Conservation (phyloP, 2,797 vertebrate species). For the Phylloscopus collybita region DNA sequence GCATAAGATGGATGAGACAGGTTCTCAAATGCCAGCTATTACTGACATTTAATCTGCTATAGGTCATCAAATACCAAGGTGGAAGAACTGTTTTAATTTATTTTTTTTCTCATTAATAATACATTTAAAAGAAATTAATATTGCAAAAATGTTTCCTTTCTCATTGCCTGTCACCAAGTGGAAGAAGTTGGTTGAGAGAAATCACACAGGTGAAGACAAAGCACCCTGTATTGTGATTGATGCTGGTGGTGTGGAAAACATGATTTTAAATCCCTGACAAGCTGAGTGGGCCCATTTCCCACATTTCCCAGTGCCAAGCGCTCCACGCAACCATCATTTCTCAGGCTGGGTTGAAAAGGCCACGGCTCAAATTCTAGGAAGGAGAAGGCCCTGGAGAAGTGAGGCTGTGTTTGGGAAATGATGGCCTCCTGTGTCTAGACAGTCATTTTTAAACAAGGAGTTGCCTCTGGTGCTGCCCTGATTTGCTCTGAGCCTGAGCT, state of each 20-base stretch:
- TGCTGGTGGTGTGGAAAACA: background rate
- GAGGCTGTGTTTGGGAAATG: background rate
- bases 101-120: slow-evolving; percentile 66
- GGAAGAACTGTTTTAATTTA: slow-evolving; percentile 57
- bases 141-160: background rate
- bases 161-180: background rate
- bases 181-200: background rate
- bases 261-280: background rate
- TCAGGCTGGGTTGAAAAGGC: background rate
- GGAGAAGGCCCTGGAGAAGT: background rate
- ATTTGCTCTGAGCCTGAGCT: background rate
- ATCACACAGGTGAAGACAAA: background rate
- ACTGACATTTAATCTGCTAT: slow-evolving; percentile 72
- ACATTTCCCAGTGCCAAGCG: background rate
- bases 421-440: background rate
- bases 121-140: slow-evolving; percentile 40
- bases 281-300: background rate
- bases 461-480: background rate
- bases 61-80: slow-evolving; percentile 73
- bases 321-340: background rate
- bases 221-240: background rate
- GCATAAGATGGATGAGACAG: slow-evolving; percentile 50
- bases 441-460: background rate
- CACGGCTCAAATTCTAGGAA: background rate
- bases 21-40: slow-evolving; percentile 68